Conservation (phyloP, 2,113 vertebrate genomes). For the Tetrao urogallus region DNA sequence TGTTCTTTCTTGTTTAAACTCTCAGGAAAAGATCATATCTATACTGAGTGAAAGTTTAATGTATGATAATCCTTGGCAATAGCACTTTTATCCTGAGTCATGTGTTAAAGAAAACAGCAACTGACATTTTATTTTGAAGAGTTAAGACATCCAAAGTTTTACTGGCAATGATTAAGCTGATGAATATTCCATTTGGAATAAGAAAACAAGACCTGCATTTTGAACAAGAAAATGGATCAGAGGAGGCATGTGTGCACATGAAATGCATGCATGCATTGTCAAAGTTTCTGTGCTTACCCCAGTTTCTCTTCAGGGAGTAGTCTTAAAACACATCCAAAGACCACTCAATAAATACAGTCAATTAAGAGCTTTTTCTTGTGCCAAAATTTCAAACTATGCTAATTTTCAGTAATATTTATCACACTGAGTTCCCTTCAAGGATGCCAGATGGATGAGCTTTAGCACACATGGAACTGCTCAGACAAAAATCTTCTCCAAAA, state of each 20-base stretch:
- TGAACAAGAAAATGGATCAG: neutral
- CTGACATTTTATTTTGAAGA: constrained; percentile 40
- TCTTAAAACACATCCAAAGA: constrained; percentile 41
- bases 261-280: fast-evolving
- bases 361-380: constrained; percentile 38
- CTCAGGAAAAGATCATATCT: constrained; percentile 55
- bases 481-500: constrained; percentile 60
- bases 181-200: constrained; percentile 27
- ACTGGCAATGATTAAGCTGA: constrained; percentile 34
- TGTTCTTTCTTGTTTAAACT: constrained; percentile 23
- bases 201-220: constrained; percentile 23
- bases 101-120: neutral
- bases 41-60: constrained; percentile 41
- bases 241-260: neutral
- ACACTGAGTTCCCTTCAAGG: neutral
- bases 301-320: constrained; percentile 14
- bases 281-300: constrained; percentile 39
- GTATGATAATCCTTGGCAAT: constrained; percentile 47
- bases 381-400: constrained; percentile 19
- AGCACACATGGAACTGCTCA: constrained; percentile 60
- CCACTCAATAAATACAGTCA: constrained; percentile 45
- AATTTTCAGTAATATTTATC: constrained; percentile 62
- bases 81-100: constrained; percentile 8
- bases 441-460: constrained; percentile 51
- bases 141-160: constrained; percentile 27